These are phyloP conservation scores for Choloepus didactylus DNA, from an alignment of 2,797 vertebrate species.

Conservation along the genomic window DNA sequence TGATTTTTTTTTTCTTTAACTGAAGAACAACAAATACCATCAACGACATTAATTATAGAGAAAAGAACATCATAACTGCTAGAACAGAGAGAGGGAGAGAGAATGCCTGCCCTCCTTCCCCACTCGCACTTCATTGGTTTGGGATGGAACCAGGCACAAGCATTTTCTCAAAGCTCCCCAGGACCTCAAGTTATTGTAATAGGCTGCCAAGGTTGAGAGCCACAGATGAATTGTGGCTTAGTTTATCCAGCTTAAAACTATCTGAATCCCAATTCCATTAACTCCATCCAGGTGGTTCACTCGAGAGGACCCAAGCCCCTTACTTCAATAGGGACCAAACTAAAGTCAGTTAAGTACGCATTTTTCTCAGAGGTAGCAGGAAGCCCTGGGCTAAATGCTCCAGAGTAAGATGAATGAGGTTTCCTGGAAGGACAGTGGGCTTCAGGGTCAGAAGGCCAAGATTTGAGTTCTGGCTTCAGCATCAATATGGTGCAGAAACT, in stretches of 20 bases:
- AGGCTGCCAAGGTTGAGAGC: neutral
- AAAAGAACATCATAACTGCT: neutral
- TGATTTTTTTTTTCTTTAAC: conserved; percentile 1
- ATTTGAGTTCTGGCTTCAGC: neutral
- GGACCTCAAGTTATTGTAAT: neutral
- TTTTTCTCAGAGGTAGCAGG: neutral
- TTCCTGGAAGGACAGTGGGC: neutral
- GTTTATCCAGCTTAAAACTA: conserved; percentile 22
- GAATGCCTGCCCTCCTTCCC: neutral
- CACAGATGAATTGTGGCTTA: neutral
- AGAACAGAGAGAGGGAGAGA: neutral
- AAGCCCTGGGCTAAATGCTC: neutral
- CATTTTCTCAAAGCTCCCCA: neutral
- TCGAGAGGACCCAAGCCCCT: neutral
- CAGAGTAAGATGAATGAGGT: neutral
- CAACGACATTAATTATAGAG: neutral
- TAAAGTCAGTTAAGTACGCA: too few species aligned
- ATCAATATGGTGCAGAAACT: neutral
- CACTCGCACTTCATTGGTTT: neutral
- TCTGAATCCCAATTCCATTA: neutral
- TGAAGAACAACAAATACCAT: conserved; percentile 39
- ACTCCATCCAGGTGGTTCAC: neutral
- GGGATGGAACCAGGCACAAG: neutral
- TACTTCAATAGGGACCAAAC: neutral
- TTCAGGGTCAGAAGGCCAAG: neutral